phyloP scores from a whole-genome alignment of 1,140 invertebrate species.

The Laodelphax striatellus region DNA sequence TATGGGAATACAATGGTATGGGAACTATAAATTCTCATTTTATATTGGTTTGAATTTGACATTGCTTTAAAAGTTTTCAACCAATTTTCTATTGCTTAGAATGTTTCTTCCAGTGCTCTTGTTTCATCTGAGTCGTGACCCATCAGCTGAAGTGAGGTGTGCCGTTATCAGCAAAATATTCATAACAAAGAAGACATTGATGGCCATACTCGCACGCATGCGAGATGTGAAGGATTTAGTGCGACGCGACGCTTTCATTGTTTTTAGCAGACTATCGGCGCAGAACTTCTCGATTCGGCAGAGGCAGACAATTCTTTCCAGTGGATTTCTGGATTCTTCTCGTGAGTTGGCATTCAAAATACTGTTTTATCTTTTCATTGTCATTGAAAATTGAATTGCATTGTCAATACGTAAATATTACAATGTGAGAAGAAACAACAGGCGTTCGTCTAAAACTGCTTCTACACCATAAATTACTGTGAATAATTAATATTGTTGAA shows the following conservation, averaged over 20 bases:
- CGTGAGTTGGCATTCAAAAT: neutral
- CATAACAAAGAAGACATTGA: neutral
- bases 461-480: no score
- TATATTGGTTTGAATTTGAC: no score
- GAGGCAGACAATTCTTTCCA: slow-evolving; percentile 1
- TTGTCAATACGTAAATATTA: no score
- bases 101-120: neutral
- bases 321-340: neutral
- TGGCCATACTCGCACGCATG: neutral
- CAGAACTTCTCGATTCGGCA: slow-evolving; percentile 1
- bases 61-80: no score
- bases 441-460: no score
- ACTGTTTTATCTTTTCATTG: no score
- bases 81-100: neutral
- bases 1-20: no score
- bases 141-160: slow-evolving; percentile 3
- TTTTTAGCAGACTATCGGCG: neutral
- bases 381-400: no score
- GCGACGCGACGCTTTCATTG: neutral
- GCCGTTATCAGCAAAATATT: slow-evolving; percentile 1
- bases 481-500: no score
- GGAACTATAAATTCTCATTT: no score
- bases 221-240: slow-evolving; percentile 7
- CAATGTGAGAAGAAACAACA: no score
- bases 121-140: neutral